Evolutionary conservation across 2,113 vertebrate genomes (phyloP), one percentile per base, ranked within the genome.

Genomic region (Porphyrio hochstetteri): DNA sequence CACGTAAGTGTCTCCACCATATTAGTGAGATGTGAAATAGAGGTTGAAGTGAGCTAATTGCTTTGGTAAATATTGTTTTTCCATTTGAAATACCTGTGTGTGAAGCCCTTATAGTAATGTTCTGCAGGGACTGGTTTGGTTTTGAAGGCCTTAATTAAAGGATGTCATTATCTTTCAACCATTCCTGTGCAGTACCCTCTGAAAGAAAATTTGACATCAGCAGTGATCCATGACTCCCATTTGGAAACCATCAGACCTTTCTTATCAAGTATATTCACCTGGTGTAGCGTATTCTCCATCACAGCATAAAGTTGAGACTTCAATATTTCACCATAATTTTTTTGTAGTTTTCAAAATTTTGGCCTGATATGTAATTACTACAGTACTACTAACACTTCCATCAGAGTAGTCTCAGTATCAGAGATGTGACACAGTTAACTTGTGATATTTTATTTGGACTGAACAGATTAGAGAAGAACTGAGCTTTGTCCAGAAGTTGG

Each of bases 401-500:
- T 67, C 46, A 59, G 50, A 55, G 27, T 48, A 61, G 8, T 36
- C 25, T 55, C 31, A 16, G 0, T 77, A 38, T 74, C 76, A 74
- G 60, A 65, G 14, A 29, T 56, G 16, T 77, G 38, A 56, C 48
- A 33, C 36, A 38, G 38, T 63, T 90, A 82, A 71, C n/a, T 64
- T 65, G 38, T 76, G 11, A 1, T 48, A 28, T 82, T 77, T 92
- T 82, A 25, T 87, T 89, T 75, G 67, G 21, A 72, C 55, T 80
- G 65, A 65, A 59, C 97, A 98, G 98, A 75, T 98, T 14, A 97
- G 52, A 20, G 96, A 98, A 90, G 98, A 98, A 55, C 64, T 98
- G 79, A 96, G 46, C 19, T 97, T 98, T 60, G 57, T 94, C 79
- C 97, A 72, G 90, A 91, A 72, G 14, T 16, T 86, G 33, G 97